Evolutionary conservation across 30 jellyfish, hydroid and myxozoan species (phyloP).

Genomic region (Euphysa ruthae): DNA sequence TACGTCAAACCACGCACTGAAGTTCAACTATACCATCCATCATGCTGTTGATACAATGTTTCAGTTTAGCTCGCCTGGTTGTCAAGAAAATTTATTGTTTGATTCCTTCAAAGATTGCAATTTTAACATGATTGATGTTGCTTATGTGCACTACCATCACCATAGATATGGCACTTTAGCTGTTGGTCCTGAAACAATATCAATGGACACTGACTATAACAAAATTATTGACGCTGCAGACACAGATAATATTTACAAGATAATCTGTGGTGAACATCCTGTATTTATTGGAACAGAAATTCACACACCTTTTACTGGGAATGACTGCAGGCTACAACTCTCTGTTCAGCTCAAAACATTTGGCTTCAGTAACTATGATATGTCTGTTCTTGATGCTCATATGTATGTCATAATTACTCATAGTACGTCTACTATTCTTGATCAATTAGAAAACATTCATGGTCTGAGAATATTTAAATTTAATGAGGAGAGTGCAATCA

Average conservation of each 20-base stretch:
- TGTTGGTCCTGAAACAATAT: background rate
- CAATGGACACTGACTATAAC: slow-evolving; percentile 50
- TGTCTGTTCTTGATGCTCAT: background rate
- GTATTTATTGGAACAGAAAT: too few relatives aligned
- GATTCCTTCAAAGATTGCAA: slow-evolving; percentile 66
- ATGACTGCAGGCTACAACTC: too few relatives aligned
- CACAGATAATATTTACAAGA: slow-evolving; percentile 18
- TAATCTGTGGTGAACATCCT: slow-evolving; percentile 24
- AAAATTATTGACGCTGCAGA: slow-evolving; percentile 41
- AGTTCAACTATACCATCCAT: background rate
- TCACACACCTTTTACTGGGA: too few relatives aligned
- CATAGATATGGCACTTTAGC: background rate
- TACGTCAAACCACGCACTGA: too few relatives aligned
- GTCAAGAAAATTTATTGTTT: slow-evolving; percentile 30
- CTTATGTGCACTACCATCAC: slow-evolving; percentile 39
- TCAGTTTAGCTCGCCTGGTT: slow-evolving; percentile 13
- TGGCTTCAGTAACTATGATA: background rate
- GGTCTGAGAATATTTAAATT: background rate
- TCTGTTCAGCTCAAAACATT: background rate
- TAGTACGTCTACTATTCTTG: background rate
- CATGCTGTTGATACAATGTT: slow-evolving; percentile 42
- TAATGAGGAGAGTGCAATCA: background rate
- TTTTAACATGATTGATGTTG: slow-evolving; percentile 60
- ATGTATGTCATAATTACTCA: background rate
- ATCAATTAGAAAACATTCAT: background rate